Percentiles rank a stretch among this genome's conserved stretches.
These are phyloP conservation scores for Hyperoplus lanceolatus DNA, from an alignment of 2,797 vertebrate species.

Conservation along the genomic window DNA sequence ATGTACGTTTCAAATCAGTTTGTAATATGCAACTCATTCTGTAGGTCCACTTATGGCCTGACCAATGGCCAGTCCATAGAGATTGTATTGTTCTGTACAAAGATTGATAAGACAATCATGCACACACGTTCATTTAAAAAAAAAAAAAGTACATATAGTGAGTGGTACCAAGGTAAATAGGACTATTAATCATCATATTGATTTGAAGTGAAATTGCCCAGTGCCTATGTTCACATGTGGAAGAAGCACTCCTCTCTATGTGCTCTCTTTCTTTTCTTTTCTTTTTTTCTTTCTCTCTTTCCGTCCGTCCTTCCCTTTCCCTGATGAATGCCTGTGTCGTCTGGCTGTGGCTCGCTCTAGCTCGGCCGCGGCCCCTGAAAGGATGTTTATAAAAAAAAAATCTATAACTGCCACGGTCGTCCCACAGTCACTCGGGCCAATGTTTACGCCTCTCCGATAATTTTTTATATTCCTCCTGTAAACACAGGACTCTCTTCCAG, in stretches of 20 bases:
- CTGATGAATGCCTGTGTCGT: conserved; percentile 49
- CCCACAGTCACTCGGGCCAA: conserved; percentile 56
- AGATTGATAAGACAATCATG: not conserved
- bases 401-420: conserved; percentile 65
- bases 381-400: conserved; percentile 73
- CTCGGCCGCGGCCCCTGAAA: conserved; percentile 59
- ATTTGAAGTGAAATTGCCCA: not conserved
- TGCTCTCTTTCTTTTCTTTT: not conserved
- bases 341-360: conserved; percentile 22
- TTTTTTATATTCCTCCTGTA: conserved; percentile 71
- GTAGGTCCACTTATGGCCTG: not conserved
- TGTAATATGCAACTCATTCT: not conserved
- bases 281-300: not conserved
- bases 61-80: not conserved
- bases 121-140: not conserved
- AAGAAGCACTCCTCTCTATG: not conserved
- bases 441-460: conserved; percentile 69
- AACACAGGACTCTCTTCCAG: conserved; percentile 64
- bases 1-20: not conserved
- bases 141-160: not conserved
- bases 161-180: not conserved
- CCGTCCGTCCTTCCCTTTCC: not conserved
- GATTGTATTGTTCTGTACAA: not conserved
- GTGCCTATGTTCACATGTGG: conserved; percentile 19
- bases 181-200: conserved; percentile 12